Evolutionary conservation across 1,140 invertebrate genomes (phyloP).

Genomic region (Delia radicum): DNA sequence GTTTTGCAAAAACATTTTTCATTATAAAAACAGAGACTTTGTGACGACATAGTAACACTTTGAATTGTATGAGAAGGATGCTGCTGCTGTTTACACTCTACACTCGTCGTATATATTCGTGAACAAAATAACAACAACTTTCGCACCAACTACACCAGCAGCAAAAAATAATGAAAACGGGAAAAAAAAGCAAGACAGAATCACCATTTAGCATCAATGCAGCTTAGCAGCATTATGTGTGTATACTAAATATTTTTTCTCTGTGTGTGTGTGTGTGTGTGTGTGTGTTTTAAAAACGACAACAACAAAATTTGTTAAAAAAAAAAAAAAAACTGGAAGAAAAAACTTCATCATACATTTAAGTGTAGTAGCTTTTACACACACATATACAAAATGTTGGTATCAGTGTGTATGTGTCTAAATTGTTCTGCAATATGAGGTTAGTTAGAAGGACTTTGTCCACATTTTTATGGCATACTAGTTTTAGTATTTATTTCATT

Average conservation of each 20-base stretch:
- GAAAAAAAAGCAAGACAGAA: not conserved
- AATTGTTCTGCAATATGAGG: too few relatives aligned
- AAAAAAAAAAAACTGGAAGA: too few relatives aligned
- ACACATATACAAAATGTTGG: too few relatives aligned
- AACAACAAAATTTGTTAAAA: too few relatives aligned
- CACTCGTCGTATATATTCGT: not conserved
- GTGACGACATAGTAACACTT: slow-evolving; percentile 17
- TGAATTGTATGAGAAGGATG: not conserved
- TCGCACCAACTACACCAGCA: not conserved
- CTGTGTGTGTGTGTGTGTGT: not conserved
- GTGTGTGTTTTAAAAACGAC: not conserved
- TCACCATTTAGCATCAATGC: not conserved
- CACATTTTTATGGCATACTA: not conserved
- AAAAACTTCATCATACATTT: too few relatives aligned
- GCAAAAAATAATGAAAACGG: not conserved
- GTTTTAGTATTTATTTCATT: not conserved
- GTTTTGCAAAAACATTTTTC: not conserved
- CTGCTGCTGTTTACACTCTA: not conserved
- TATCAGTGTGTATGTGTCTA: too few relatives aligned
- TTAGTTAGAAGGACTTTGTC: not conserved
- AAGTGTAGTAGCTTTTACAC: too few relatives aligned
- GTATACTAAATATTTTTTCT: not conserved
- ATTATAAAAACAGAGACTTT: slow-evolving; percentile 8
- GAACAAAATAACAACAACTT: not conserved
- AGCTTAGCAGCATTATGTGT: not conserved